Percentiles rank a stretch among this genome's conserved stretches.
Conservation (phyloP, 2,797 vertebrate species). For the Acanthis flammea region DNA sequence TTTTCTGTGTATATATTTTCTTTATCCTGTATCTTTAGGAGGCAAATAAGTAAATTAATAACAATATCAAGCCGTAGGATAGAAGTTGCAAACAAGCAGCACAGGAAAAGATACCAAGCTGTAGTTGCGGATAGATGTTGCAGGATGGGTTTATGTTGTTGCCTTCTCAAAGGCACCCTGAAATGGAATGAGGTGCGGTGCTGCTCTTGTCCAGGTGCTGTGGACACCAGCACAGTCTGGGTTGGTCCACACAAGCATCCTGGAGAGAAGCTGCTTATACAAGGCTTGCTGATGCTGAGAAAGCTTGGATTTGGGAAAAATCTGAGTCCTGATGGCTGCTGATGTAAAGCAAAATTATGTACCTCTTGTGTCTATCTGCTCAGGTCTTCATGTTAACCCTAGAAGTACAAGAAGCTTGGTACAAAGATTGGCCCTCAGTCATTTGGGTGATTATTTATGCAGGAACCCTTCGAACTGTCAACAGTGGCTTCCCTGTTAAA, state of each 20-base stretch:
- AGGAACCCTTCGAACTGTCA: neutral
- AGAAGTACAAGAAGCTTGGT: neutral
- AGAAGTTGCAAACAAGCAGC: neutral
- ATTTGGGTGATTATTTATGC: neutral
- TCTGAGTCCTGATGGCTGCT: neutral
- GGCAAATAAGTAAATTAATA: neutral
- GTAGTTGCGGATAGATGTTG: neutral
- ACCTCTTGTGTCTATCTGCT: neutral
- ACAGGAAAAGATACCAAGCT: neutral
- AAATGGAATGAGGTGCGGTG: neutral
- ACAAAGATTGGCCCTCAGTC: neutral
- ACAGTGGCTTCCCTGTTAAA: neutral
- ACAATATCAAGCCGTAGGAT: neutral
- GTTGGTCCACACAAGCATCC: neutral
- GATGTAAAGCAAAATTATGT: neutral
- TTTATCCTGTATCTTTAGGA: neutral
- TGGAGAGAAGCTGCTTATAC: neutral
- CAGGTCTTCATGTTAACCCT: neutral
- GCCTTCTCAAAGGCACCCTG: neutral
- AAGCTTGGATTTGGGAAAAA: neutral
- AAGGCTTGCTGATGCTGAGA: neutral
- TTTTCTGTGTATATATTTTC: neutral
- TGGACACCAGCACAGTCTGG: rapidly evolving
- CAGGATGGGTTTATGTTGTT: neutral
- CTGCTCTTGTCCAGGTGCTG: neutral